Evolutionary conservation across 2,888 invertebrate genomes (phyloP).

Genomic region (Tenthredo notha): DNA sequence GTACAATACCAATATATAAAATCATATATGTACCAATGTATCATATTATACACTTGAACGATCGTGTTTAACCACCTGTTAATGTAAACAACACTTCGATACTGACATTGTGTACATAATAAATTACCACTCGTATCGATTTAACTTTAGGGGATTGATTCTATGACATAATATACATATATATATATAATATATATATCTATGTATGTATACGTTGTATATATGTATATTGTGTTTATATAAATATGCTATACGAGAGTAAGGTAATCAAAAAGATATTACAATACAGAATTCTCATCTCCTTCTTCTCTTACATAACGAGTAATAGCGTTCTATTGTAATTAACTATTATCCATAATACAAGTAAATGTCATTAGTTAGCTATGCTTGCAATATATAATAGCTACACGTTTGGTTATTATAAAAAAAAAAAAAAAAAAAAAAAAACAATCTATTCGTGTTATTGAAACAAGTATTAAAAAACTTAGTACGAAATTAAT

Average conservation of each 20-base stretch:
- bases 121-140: not conserved
- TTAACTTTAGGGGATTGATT: not conserved
- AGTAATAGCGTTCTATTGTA: not conserved
- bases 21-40: too few relatives aligned
- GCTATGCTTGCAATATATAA: not conserved
- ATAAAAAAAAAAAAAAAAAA: too few relatives aligned
- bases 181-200: not conserved
- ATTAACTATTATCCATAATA: not conserved
- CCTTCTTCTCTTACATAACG: too few relatives aligned
- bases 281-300: not conserved
- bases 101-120: not conserved
- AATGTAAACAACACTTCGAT: constrained; percentile 3
- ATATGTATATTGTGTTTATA: too few relatives aligned
- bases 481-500: not conserved
- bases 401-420: too few relatives aligned
- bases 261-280: not conserved
- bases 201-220: too few relatives aligned
- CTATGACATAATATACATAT: too few relatives aligned
- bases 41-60: not conserved
- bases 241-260: not conserved
- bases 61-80: constrained; percentile 5
- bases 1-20: not conserved
- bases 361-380: not conserved
- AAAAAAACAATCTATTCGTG: too few relatives aligned
- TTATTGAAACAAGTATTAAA: too few relatives aligned